Conservation (phyloP, 2,797 vertebrate genomes). For the Stomatorhinus walkeri region DNA sequence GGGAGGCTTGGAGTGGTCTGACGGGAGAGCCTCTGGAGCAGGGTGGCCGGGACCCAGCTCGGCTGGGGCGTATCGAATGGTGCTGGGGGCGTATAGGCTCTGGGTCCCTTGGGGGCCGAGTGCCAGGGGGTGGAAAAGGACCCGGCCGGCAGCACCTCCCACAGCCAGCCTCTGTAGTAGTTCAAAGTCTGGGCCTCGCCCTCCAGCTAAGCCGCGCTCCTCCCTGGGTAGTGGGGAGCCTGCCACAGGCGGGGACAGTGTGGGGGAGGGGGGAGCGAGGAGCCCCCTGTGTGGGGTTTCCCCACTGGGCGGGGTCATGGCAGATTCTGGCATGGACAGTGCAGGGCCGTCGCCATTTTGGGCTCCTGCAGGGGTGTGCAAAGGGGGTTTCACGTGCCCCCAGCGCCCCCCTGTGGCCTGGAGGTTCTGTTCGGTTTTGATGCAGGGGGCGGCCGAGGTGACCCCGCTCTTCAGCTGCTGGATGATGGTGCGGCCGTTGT, state of each 20-base stretch:
- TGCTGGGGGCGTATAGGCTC: conserved; percentile 76
- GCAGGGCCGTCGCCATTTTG: conserved; percentile 62
- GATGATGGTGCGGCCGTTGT: conserved; percentile 67
- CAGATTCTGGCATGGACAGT: conserved; percentile 60
- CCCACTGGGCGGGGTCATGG: conserved; percentile 48
- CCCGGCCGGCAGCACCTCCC: conserved; percentile 64
- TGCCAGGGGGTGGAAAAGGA: conserved; percentile 71
- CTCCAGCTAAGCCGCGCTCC: conserved; percentile 48
- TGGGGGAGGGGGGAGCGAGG: conserved; percentile 62
- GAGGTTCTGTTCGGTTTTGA: conserved; percentile 68
- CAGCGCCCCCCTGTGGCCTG: conserved; percentile 47
- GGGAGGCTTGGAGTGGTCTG: conserved; percentile 61
- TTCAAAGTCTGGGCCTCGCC: conserved; percentile 58
- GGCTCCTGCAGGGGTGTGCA: conserved; percentile 56
- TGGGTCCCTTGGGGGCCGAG: conserved; percentile 64
- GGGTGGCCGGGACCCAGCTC: conserved; percentile 67
- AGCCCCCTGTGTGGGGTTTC: conserved; percentile 57
- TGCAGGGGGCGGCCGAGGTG: conserved; percentile 50
- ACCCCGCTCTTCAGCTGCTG: conserved; percentile 65
- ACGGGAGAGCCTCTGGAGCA: conserved; percentile 56
- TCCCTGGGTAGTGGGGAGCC: conserved; percentile 64
- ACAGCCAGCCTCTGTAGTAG: conserved; percentile 66
- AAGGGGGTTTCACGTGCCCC: conserved; percentile 44
- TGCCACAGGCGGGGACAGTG: conserved; percentile 60
- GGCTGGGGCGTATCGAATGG: conserved; percentile 80